Percentiles rank a stretch among this genome's conserved stretches.
Evolutionary conservation across 2,113 vertebrate genomes (phyloP).

Genomic region (Oncorhynchus clarkii): DNA sequence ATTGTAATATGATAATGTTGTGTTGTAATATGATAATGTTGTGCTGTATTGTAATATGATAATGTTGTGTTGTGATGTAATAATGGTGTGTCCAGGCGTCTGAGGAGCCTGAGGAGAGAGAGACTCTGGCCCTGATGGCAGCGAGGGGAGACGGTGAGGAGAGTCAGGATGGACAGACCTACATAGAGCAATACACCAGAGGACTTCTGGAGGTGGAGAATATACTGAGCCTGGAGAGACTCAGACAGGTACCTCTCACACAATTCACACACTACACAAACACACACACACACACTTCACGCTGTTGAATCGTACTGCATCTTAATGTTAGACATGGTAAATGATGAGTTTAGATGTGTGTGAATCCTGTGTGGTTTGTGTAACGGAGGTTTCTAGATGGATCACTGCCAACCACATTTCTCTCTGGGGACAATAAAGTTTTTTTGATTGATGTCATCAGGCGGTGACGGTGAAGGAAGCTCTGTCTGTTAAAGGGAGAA

Average conservation of each 20-base stretch:
- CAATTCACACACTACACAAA: background rate
- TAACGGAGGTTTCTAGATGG: background rate
- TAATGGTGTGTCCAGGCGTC: conserved; percentile 78
- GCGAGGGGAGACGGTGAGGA: conserved; percentile 86
- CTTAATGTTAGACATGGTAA: no score
- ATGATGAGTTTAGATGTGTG: no score
- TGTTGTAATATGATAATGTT: background rate
- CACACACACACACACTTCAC: background rate
- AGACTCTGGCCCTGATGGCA: conserved; percentile 93
- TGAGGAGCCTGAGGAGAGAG: conserved; percentile 93
- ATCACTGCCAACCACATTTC: background rate
- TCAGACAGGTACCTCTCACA: conserved; percentile 80
- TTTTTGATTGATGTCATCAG: conserved; percentile 60
- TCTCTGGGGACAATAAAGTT: background rate
- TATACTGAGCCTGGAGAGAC: conserved; percentile 90
- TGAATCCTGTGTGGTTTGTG: background rate
- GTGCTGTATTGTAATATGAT: background rate
- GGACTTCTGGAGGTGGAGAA: conserved; percentile 94
- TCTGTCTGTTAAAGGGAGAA: conserved; percentile 83
- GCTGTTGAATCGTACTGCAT: no score
- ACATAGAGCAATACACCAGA: conserved; percentile 94
- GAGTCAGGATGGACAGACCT: conserved; percentile 85
- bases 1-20: background rate
- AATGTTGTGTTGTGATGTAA: background rate
- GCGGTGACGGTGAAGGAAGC: conserved; percentile 94